These are phyloP conservation scores for Enoplosus armatus DNA, from an alignment of 2,797 vertebrate species.

Conservation along the genomic window DNA sequence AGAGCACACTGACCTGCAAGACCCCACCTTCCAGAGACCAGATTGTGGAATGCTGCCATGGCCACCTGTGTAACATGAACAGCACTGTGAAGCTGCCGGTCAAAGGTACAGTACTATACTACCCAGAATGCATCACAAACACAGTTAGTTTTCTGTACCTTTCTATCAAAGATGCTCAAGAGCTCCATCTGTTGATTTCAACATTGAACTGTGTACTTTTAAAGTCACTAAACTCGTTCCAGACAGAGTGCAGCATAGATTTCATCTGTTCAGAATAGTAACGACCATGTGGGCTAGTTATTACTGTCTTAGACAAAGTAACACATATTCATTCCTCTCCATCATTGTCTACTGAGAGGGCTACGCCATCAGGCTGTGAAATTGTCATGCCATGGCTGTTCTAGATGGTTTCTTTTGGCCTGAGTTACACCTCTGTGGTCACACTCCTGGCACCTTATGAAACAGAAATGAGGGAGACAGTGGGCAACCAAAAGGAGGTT, in stretches of 20 bases:
- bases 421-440: constrained; percentile 46
- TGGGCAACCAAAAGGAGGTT: constrained; percentile 59
- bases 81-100: constrained; percentile 87
- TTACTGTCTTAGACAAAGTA: constrained; percentile 10
- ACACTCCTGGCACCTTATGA: constrained; percentile 57
- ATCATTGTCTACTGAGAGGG: constrained; percentile 17
- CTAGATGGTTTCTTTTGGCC: constrained; percentile 45
- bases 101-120: constrained; percentile 74
- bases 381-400: constrained; percentile 59
- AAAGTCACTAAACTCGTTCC: not conserved
- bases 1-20: constrained; percentile 95
- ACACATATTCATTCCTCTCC: constrained; percentile 22
- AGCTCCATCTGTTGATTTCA: constrained; percentile 25
- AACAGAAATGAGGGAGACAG: constrained; percentile 49
- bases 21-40: constrained; percentile 95
- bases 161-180: constrained; percentile 5
- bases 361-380: constrained; percentile 46
- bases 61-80: constrained; percentile 96
- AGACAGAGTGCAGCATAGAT: not conserved
- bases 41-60: constrained; percentile 95
- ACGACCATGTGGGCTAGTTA: not conserved
- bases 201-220: not conserved
- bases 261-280: not conserved
- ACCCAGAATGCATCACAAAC: constrained; percentile 8
- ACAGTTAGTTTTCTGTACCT: not conserved